Percentiles rank a stretch among this genome's conserved stretches.
phyloP scores from a whole-genome alignment of 2,888 invertebrate genomes.

The Andrena hattorfiana region DNA sequence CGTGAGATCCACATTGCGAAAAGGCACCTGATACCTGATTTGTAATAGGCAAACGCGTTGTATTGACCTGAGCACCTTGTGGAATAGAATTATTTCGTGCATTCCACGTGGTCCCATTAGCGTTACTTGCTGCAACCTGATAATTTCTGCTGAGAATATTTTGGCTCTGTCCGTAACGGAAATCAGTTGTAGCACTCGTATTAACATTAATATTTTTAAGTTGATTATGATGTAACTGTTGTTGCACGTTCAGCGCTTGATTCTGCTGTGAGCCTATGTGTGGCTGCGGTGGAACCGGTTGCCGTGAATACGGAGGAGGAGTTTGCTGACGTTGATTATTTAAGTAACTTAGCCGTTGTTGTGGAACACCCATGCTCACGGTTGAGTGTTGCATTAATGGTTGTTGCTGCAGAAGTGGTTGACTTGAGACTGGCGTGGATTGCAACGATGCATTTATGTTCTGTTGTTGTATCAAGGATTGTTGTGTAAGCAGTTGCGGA shows the following conservation, averaged over 20 bases:
- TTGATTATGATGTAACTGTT: slow-evolving; percentile 83
- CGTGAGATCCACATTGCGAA: slow-evolving; percentile 72
- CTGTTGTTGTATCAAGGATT: slow-evolving; percentile 68
- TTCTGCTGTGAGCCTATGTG: slow-evolving; percentile 75
- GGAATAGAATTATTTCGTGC: slow-evolving; percentile 76
- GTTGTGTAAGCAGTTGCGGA: slow-evolving; percentile 64
- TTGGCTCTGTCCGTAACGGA: slow-evolving; percentile 84
- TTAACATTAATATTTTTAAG: slow-evolving; percentile 82
- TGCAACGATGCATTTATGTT: slow-evolving; percentile 64
- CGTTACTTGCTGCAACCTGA: slow-evolving; percentile 62
- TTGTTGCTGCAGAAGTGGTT: slow-evolving; percentile 68
- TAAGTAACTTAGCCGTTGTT: slow-evolving; percentile 81
- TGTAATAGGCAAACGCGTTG: slow-evolving; percentile 69
- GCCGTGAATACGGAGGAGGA: slow-evolving; percentile 85
- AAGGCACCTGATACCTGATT: slow-evolving; percentile 79
- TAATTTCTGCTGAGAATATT: slow-evolving; percentile 84
- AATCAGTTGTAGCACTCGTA: slow-evolving; percentile 82
- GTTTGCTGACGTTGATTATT: slow-evolving; percentile 82
- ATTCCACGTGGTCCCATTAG: slow-evolving; percentile 81
- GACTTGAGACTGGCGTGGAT: slow-evolving; percentile 64
- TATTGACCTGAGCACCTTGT: slow-evolving; percentile 78
- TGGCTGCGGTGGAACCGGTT: slow-evolving; percentile 74
- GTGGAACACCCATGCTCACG: slow-evolving; percentile 77
- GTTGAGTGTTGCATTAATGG: slow-evolving; percentile 70
- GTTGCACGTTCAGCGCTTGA: slow-evolving; percentile 82